phyloP scores from a whole-genome alignment of 2,113 vertebrate genomes.

The Monopterus albus region DNA sequence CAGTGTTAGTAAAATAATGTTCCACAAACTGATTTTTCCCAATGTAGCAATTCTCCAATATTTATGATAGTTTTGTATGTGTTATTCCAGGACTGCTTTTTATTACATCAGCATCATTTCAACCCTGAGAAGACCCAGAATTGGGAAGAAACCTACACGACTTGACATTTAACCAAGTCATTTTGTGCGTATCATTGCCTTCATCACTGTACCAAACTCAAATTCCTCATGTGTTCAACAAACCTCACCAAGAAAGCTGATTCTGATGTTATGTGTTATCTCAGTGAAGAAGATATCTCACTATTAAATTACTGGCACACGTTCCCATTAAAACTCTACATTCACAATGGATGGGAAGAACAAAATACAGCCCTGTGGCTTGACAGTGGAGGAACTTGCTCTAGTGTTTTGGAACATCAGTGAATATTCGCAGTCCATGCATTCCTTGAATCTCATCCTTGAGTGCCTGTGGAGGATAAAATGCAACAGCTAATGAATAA shows the following conservation, averaged over 20 bases:
- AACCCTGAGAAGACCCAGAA: conserved; percentile 13
- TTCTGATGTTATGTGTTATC: conserved; percentile 14
- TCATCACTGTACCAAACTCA: too few relatives aligned
- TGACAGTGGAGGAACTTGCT: neutral
- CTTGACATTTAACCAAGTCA: conserved; percentile 24
- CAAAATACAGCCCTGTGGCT: neutral
- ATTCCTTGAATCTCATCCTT: conserved; percentile 85
- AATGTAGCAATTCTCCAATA: neutral
- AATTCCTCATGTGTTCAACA: too few relatives aligned
- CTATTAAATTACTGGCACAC: neutral
- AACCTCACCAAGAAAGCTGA: too few relatives aligned
- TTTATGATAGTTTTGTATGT: neutral
- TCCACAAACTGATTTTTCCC: neutral
- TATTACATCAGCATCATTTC: conserved; percentile 10
- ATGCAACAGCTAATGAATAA: conserved; percentile 9
- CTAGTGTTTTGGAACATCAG: conserved; percentile 79
- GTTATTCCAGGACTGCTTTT: neutral
- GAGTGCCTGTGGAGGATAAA: conserved; percentile 76
- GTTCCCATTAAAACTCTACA: conserved; percentile 26
- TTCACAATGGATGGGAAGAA: conserved; percentile 17
- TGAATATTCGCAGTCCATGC: conserved; percentile 86
- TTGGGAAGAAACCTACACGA: neutral
- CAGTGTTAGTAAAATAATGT: neutral
- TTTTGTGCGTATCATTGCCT: conserved; percentile 73
- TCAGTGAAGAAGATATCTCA: conserved; percentile 17